Evolutionary conservation across 2,113 vertebrate species (phyloP).

Genomic region (Passer domesticus): DNA sequence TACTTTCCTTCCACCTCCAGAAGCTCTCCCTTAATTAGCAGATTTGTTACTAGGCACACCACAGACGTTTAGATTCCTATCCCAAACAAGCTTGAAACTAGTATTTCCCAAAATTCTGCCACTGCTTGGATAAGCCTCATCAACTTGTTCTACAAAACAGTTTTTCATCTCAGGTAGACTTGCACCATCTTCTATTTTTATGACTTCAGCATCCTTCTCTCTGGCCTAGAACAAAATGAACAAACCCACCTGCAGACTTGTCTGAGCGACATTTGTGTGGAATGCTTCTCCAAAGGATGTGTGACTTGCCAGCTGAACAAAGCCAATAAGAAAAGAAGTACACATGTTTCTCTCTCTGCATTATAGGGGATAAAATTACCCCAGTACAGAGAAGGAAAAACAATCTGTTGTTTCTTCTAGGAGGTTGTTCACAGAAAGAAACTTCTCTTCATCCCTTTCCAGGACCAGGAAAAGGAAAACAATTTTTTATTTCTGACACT

Average conservation of each 20-base stretch:
- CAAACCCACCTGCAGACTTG: not conserved
- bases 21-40: not conserved
- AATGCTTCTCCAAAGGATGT: not conserved
- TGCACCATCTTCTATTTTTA: not conserved
- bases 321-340: not conserved
- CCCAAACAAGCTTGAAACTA: not conserved
- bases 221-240: not conserved
- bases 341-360: not conserved
- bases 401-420: not conserved
- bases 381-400: not conserved
- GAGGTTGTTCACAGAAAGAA: not conserved
- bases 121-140: not conserved
- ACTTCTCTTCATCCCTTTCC: not conserved
- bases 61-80: not conserved
- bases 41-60: not conserved
- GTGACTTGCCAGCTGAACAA: not conserved
- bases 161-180: not conserved
- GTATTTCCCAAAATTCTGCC: not conserved
- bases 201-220: not conserved
- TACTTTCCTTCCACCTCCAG: not conserved
- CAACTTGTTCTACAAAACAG: not conserved
- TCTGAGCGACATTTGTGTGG: not conserved
- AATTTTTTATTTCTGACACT: not conserved
- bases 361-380: not conserved
- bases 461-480: not conserved